Conservation (phyloP, 1,140 invertebrate genomes). For the Planococcus citri region DNA sequence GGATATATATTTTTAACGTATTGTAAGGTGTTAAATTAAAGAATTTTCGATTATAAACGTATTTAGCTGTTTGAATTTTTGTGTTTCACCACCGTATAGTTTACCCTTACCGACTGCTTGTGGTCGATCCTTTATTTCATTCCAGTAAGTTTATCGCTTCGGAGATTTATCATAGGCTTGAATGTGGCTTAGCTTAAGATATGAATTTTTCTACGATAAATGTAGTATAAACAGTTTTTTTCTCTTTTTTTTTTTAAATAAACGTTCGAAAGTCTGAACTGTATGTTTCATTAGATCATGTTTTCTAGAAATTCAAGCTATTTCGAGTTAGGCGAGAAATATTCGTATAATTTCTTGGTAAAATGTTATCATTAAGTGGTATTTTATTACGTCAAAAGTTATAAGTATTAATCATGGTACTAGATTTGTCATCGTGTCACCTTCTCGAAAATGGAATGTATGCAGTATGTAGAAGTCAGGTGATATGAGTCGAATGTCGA, state of each 20-base stretch:
- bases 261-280: not conserved
- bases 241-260: not conserved
- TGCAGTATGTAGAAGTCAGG: not conserved
- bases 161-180: not conserved
- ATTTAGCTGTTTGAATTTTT: too few relatives aligned
- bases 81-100: too few relatives aligned
- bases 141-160: not conserved
- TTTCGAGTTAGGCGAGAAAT: too few relatives aligned
- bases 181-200: not conserved
- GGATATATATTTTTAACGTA: too few relatives aligned
- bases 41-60: too few relatives aligned
- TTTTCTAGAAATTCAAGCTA: too few relatives aligned
- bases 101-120: not conserved
- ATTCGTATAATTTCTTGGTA: too few relatives aligned
- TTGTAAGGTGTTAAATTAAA: too few relatives aligned
- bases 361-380: too few relatives aligned
- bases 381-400: too few relatives aligned
- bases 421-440: not conserved
- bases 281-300: too few relatives aligned
- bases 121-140: not conserved
- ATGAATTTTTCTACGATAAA: constrained; percentile 8
- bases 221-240: not conserved
- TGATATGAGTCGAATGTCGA: not conserved
- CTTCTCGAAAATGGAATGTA: not conserved
- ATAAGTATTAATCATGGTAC: too few relatives aligned